phyloP scores from a whole-genome alignment of 2,113 vertebrate species.

The Prietella phreatophila region DNA sequence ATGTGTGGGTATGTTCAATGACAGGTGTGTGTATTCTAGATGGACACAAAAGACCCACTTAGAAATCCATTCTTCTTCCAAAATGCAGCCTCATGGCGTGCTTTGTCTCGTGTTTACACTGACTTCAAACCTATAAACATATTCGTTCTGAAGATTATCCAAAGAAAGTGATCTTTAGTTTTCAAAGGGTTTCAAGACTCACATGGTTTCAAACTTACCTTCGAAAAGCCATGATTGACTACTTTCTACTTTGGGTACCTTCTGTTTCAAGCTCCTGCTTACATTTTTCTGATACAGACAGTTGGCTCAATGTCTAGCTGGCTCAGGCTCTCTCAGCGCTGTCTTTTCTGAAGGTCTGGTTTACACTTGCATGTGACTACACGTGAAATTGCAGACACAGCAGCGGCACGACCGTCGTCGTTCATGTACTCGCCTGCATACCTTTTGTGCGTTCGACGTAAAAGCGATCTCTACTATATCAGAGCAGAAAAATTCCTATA shows the following conservation, averaged over 20 bases:
- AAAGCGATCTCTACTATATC: neutral
- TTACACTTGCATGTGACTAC: too few species aligned
- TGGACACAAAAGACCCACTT: neutral
- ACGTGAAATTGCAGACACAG: too few species aligned
- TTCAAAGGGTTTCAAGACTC: neutral
- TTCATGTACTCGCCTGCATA: too few species aligned
- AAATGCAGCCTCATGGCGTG: neutral
- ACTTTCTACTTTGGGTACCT: neutral
- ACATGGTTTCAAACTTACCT: neutral
- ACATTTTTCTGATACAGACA: neutral
- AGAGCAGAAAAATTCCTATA: neutral
- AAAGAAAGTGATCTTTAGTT: neutral
- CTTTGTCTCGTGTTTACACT: constrained; percentile 10
- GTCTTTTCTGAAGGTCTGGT: too few species aligned
- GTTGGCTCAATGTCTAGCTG: neutral
- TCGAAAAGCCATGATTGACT: neutral
- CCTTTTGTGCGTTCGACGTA: neutral
- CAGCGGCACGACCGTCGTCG: too few species aligned
- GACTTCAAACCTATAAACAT: neutral
- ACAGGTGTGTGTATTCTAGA: constrained; percentile 7
- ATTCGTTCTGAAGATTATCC: neutral
- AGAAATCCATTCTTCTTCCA: neutral
- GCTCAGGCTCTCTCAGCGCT: neutral
- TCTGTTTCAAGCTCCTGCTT: neutral
- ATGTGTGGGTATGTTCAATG: neutral